Percentiles rank a stretch among this genome's conserved stretches.
Evolutionary conservation across 2,888 invertebrate genomes (phyloP).

Genomic region (Acleris holmiana): DNA sequence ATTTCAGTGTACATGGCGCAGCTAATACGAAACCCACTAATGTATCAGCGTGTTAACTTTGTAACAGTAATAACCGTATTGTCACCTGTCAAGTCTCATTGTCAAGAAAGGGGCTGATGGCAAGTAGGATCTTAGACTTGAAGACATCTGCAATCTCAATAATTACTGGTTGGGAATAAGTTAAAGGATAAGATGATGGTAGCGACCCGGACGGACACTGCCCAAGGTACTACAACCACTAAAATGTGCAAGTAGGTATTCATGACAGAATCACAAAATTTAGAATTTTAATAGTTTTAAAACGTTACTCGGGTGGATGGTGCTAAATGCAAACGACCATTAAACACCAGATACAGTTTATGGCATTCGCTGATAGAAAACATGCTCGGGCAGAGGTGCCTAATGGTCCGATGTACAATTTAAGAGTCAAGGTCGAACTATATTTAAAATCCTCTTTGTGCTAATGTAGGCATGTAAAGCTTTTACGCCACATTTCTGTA

Average conservation of each 20-base stretch:
- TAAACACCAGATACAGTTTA: conserved; percentile 36
- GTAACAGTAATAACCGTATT: too few relatives aligned
- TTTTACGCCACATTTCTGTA: conserved; percentile 29
- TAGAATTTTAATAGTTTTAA: background rate
- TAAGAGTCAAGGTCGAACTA: conserved; percentile 34
- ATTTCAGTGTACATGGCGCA: too few relatives aligned
- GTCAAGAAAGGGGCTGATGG: too few relatives aligned
- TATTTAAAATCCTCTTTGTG: conserved; percentile 21
- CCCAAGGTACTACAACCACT: too few relatives aligned
- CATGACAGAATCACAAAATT: background rate
- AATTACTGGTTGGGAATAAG: too few relatives aligned
- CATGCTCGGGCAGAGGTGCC: conserved; percentile 24
- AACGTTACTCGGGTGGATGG: conserved; percentile 1
- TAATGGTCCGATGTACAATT: conserved; percentile 28
- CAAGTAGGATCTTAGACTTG: too few relatives aligned
- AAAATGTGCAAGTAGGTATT: background rate
- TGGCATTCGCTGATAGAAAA: conserved; percentile 28
- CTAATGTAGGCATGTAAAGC: conserved; percentile 15
- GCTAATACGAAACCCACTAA: too few relatives aligned
- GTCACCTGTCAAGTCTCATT: too few relatives aligned
- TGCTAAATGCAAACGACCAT: conserved; percentile 18
- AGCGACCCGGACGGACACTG: too few relatives aligned
- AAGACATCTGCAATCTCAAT: too few relatives aligned
- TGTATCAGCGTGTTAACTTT: too few relatives aligned
- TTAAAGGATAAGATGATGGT: too few relatives aligned